Base-by-base conservation (phyloP, 2,888 invertebrate genomes). In the Pasiphila rectangulata region DNA sequence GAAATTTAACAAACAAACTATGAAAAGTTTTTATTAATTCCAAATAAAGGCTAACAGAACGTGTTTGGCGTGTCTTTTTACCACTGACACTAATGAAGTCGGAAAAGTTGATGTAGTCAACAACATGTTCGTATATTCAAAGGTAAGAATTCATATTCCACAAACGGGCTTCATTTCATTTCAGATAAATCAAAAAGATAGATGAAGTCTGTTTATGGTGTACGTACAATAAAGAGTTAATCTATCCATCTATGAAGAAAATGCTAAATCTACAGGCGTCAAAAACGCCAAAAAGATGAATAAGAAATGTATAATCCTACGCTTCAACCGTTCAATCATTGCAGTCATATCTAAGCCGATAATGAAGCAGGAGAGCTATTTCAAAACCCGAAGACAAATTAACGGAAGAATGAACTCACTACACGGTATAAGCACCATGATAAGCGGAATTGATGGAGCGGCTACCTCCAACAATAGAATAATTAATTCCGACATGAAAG, bases 401-500 rank as follows among this genome's bases (percentile, higher is more conserved):
- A 78, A 79, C 75, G 72, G 74, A 68, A 72, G 73, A 72, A 70
- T 69, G 37, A 21, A 42, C 37, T 37, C 56, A 62, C 65, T 65
- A 61, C 54, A 72, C 32, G 24, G 65, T 69, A 66, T 63, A 67
- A 58, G 64, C 58, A 67, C 65, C 74, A 72, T 85, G 86, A 86
- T 84, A 83, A 83, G 77, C 79, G 66, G 72, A 77, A 75, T 78
- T 80, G 82, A 83, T 82, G 67, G 79, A 83, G 67, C 69, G 66
- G 67, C 71, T 59, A 64, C 60, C 70, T 41, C 19, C 64, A 75
- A 83, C 83, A 83, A 83, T 80, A 74, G 82, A 79, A 79, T 79
- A 85, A 85, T 86, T 86, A 84, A 80, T 82, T 80, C 73, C 67
- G 65, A 70, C 79, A 79, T 75, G 77, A 80, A 75, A 81, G 75